Percentiles rank a stretch among this genome's conserved stretches.
phyloP scores from a whole-genome alignment of 53 echinoderm and acorn worm genomes.

The Holothuria scabra region DNA sequence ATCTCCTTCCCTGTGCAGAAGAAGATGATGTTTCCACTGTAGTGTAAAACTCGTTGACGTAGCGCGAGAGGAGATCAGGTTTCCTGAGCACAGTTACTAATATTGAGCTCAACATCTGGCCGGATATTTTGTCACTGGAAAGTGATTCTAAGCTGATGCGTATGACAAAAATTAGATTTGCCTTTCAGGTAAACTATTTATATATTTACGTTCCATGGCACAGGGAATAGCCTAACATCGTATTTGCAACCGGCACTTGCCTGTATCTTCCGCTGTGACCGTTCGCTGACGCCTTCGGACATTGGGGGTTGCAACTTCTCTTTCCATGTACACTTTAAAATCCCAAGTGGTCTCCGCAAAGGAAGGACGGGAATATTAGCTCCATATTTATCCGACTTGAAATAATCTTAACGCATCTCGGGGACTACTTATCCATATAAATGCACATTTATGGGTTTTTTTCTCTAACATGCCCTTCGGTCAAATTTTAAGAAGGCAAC shows the following conservation, averaged over 20 bases:
- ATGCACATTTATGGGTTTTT: conserved; percentile 8
- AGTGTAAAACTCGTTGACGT: conserved; percentile 31
- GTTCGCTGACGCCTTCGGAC: conserved; percentile 37
- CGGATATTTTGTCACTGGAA: conserved; percentile 26
- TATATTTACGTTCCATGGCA: background rate
- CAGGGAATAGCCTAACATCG: background rate
- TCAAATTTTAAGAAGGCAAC: conserved; percentile 8
- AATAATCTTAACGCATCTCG: conserved; percentile 33
- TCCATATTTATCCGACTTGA: conserved; percentile 17
- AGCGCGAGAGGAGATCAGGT: background rate
- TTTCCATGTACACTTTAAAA: conserved; percentile 15
- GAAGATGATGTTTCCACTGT: background rate
- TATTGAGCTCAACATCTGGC: conserved; percentile 20
- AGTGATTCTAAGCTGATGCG: background rate
- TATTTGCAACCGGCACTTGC: conserved; percentile 6
- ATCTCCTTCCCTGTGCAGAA: background rate
- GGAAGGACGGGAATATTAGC: background rate
- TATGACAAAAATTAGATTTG: conserved; percentile 8
- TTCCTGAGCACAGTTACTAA: conserved; percentile 5
- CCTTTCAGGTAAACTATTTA: conserved; percentile 37
- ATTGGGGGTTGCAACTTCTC: conserved; percentile 13
- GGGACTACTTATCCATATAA: conserved; percentile 39
- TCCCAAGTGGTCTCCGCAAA: conserved; percentile 28
- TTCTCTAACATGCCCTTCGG: conserved; percentile 27
- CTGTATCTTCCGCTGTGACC: conserved; percentile 4